These are phyloP conservation scores for Drosophila serrata DNA, from an alignment of 1,140 invertebrate species.

Conservation along the genomic window DNA sequence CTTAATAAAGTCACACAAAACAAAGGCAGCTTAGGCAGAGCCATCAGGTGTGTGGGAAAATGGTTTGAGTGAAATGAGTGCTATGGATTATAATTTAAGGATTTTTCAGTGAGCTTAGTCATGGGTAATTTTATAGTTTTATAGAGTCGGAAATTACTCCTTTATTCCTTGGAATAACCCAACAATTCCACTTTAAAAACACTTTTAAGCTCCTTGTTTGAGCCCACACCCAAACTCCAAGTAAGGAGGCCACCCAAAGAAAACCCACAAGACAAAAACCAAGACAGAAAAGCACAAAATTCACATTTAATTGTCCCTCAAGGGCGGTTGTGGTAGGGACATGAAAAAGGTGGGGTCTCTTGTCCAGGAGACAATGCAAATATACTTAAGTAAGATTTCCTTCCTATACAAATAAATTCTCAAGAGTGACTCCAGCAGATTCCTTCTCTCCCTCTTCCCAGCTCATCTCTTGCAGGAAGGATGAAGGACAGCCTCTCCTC, in stretches of 20 bases:
- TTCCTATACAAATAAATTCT: constrained; percentile 23
- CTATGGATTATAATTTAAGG: not conserved
- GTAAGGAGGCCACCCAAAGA: not conserved
- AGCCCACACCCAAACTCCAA: not conserved
- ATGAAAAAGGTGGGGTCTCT: not conserved
- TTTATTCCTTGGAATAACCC: no score
- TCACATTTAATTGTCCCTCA: constrained; percentile 37
- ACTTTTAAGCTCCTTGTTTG: constrained; percentile 3
- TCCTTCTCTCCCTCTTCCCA: not conserved
- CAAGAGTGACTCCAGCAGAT: constrained; percentile 19
- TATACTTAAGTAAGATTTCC: constrained; percentile 6
- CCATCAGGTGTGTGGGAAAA: constrained; percentile 20
- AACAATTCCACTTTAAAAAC: not conserved
- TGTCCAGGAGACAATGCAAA: constrained; percentile 41
- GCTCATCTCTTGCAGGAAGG: constrained; percentile 4
- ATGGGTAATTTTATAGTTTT: no score
- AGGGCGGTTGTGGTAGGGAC: not conserved
- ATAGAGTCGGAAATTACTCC: no score
- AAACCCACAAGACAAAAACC: constrained; percentile 4
- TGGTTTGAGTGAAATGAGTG: not conserved
- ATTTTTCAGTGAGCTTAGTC: not conserved
- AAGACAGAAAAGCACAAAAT: constrained; percentile 26
- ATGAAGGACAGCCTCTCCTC: constrained; percentile 67
- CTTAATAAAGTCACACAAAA: constrained; percentile 37
- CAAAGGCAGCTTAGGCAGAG: constrained; percentile 26